phyloP scores from a whole-genome alignment of 2,797 vertebrate genomes.

The Lithobates pipiens region DNA sequence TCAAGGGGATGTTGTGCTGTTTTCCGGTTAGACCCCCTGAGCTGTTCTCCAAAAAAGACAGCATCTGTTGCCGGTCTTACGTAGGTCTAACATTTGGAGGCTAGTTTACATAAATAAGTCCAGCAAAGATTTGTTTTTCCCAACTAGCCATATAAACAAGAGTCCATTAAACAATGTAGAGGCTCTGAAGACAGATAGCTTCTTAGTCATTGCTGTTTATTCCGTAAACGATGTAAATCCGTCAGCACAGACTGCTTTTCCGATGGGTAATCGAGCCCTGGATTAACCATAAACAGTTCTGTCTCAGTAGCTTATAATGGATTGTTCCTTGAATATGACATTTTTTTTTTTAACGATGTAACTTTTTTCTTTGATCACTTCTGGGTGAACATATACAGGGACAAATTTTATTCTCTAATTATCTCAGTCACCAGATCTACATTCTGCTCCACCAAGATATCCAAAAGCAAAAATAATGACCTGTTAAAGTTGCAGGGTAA shows the following conservation, averaged over 20 bases:
- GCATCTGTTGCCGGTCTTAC: constrained; percentile 23
- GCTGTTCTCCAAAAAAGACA: constrained; percentile 4
- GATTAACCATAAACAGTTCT: background rate
- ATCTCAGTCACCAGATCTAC: background rate
- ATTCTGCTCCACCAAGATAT: no score
- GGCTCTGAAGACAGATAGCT: constrained; percentile 10
- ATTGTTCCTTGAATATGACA: background rate
- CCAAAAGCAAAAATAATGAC: no score
- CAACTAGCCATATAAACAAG: constrained; percentile 46
- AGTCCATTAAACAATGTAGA: constrained; percentile 43
- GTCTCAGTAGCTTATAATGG: background rate
- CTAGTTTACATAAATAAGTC: constrained; percentile 45
- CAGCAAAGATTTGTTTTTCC: constrained; percentile 27
- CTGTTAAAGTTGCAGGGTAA: no score
- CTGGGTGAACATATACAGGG: background rate
- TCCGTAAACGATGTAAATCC: constrained; percentile 35
- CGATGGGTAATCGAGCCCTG: background rate
- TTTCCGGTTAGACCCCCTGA: constrained; percentile 25
- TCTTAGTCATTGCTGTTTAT: constrained; percentile 31
- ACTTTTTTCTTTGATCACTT: background rate
- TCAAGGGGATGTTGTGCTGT: background rate
- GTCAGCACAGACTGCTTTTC: constrained; percentile 19
- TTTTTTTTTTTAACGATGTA: no score
- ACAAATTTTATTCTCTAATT: background rate
- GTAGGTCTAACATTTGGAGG: constrained; percentile 12